Evolutionary conservation across 2,797 vertebrate species (phyloP).

Genomic region (Hylomyscus alleni): DNA sequence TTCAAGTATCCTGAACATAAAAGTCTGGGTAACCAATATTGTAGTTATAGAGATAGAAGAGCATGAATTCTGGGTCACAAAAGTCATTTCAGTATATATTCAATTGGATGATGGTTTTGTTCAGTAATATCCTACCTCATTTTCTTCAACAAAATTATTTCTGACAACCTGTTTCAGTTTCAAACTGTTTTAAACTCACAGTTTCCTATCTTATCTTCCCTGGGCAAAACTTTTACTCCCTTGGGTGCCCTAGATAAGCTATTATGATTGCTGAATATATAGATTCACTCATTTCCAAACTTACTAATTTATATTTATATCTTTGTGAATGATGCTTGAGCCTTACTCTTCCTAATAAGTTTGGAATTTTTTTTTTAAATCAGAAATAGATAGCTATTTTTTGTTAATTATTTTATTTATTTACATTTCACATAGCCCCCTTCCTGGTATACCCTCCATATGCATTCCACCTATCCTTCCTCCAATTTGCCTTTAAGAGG

Average conservation of each 20-base stretch:
- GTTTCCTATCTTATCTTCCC: fast-evolving
- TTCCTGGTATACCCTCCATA: not conserved
- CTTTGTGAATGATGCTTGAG: not conserved
- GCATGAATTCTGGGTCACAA: not conserved
- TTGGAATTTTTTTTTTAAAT: not conserved
- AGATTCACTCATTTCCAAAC: not conserved
- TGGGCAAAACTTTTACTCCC: no score
- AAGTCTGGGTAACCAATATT: not conserved
- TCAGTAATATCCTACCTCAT: not conserved
- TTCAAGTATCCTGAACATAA: not conserved
- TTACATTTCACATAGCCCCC: not conserved
- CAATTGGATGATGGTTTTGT: not conserved
- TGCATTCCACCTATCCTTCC: not conserved
- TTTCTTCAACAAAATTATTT: not conserved
- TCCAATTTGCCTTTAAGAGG: not conserved
- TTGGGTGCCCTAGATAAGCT: not conserved
- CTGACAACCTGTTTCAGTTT: not conserved
- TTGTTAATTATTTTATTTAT: not conserved
- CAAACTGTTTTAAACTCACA: not conserved
- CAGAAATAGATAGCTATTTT: not conserved
- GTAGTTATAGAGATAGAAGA: not conserved
- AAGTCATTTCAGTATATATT: not conserved
- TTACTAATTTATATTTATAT: not conserved
- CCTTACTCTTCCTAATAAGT: not conserved
- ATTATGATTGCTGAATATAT: not conserved